Conservation (phyloP, 2,797 vertebrate genomes). For the Cyprinodon diabolis region DNA sequence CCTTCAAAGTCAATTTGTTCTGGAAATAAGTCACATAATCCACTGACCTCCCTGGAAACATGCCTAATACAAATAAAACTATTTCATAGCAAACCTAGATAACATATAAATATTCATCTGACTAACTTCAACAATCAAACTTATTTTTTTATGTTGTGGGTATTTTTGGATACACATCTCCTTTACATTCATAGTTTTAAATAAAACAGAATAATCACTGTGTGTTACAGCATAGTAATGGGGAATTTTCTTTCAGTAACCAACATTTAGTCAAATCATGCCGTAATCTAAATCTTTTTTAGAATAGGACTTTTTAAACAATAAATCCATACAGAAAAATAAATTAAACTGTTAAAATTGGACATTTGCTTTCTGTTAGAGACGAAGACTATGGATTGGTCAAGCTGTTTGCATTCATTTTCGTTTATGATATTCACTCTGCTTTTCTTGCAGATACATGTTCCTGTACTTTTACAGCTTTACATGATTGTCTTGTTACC, state of each 20-base stretch:
- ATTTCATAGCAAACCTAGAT: background rate
- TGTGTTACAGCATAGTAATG: conserved; percentile 23
- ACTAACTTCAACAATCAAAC: background rate
- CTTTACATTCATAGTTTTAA: background rate
- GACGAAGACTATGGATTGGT: background rate
- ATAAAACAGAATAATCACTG: background rate
- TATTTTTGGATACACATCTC: background rate
- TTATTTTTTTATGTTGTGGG: background rate
- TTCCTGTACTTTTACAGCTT: too few species aligned
- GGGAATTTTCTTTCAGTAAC: background rate
- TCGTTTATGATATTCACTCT: background rate
- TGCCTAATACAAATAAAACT: conserved; percentile 20
- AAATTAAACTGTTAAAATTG: background rate
- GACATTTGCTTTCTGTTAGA: background rate
- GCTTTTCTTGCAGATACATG: too few species aligned
- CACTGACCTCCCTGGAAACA: conserved; percentile 22
- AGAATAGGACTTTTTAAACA: conserved; percentile 6
- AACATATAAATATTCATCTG: conserved; percentile 1
- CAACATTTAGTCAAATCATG: conserved; percentile 1
- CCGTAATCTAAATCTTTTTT: conserved; percentile 7
- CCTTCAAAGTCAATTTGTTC: conserved; percentile 9
- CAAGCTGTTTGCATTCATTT: background rate
- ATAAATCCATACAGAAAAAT: background rate
- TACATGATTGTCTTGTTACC: too few species aligned
- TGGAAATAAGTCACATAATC: background rate